phyloP scores from a whole-genome alignment of 2,888 invertebrate species.

The Onthophagus sagittarius region DNA sequence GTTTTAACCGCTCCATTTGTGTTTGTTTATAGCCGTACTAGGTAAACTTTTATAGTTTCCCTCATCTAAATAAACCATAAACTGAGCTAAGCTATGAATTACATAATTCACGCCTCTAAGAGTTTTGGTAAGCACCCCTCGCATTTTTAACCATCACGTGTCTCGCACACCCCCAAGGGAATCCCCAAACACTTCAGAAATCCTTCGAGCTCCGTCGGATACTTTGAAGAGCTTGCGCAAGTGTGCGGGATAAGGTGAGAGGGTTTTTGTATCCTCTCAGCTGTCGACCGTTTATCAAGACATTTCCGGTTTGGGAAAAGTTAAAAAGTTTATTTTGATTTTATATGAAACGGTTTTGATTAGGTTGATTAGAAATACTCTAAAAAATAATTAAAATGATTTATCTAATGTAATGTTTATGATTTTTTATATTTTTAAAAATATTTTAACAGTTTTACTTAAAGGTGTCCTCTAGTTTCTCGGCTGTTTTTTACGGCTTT shows the following conservation, averaged over 20 bases:
- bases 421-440: too few relatives aligned
- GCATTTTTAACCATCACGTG: too few relatives aligned
- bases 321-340: not conserved
- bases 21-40: not conserved
- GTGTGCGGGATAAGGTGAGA: conserved; percentile 14
- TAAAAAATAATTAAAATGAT: too few relatives aligned
- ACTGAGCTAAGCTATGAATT: conserved; percentile 18
- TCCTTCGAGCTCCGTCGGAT: not conserved
- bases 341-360: not conserved
- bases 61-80: not conserved
- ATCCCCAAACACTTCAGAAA: not conserved
- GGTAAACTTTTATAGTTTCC: not conserved
- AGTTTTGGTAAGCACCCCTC: too few relatives aligned
- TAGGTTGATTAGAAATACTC: not conserved
- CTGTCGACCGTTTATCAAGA: conserved; percentile 22
- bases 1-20: not conserved
- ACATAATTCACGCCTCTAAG: conserved; percentile 10
- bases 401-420: too few relatives aligned
- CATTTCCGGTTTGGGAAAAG: conserved; percentile 15
- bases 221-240: conserved; percentile 16
- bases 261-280: conserved; percentile 20
- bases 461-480: too few relatives aligned
- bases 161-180: too few relatives aligned
- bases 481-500: too few relatives aligned
- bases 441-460: too few relatives aligned